phyloP scores from a whole-genome alignment of 2,888 invertebrate species.

The Morinoia aosen region DNA sequence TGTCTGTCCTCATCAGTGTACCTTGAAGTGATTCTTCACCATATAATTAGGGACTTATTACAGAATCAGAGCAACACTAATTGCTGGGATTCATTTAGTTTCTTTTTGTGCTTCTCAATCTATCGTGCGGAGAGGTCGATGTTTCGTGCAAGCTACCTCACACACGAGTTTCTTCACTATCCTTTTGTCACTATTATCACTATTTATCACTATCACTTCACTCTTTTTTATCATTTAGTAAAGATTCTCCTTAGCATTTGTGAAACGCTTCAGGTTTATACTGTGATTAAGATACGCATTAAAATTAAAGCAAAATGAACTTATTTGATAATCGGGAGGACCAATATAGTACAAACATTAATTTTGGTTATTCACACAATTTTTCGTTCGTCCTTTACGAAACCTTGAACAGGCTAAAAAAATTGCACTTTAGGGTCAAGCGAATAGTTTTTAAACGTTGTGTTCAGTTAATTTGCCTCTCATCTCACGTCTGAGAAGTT shows the following conservation, averaged over 20 bases:
- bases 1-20: not conserved
- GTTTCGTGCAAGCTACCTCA: not conserved
- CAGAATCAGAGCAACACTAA: not conserved
- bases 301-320: not conserved
- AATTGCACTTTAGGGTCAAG: no score
- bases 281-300: not conserved
- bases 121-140: not conserved
- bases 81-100: not conserved
- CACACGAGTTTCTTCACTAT: not conserved
- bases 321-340: not conserved
- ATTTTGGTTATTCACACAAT: no score
- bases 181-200: not conserved
- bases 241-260: not conserved
- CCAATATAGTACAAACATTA: not conserved
- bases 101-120: not conserved
- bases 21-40: not conserved
- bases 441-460: no score
- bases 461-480: no score
- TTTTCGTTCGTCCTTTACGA: no score
- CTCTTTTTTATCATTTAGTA: not conserved
- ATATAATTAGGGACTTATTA: not conserved
- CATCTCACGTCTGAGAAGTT: no score
- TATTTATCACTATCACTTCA: not conserved
- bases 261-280: not conserved
- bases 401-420: no score